Conservation (phyloP, 2,113 vertebrate genomes). For the Tautogolabrus adspersus region DNA sequence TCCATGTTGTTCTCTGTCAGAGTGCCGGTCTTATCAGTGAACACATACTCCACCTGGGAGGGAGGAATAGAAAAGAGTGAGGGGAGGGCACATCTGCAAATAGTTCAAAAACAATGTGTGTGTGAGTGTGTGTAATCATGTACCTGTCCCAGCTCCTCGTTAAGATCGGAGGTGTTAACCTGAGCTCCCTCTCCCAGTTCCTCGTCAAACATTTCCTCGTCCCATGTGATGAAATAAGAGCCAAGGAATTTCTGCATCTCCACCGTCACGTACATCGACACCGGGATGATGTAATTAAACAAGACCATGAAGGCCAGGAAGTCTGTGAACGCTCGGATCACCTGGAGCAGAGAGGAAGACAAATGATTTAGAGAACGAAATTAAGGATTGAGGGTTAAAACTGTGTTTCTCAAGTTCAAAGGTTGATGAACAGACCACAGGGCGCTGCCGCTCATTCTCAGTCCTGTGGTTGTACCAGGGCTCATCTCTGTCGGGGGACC, state of each 20-base stretch:
- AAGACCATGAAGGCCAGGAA: slow-evolving; percentile 99
- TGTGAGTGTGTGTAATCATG: background rate
- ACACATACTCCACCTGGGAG: slow-evolving; percentile 95
- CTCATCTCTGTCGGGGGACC: slow-evolving; percentile 89
- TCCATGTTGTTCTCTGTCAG: slow-evolving; percentile 99
- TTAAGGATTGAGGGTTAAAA: no score
- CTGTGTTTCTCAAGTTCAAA: background rate
- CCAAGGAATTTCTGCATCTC: slow-evolving; percentile 99
- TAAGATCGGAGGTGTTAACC: slow-evolving; percentile 98
- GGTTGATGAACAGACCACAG: slow-evolving; percentile 76
- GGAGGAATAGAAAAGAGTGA: background rate
- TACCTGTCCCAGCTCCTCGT: slow-evolving; percentile 98
- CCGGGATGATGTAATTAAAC: slow-evolving; percentile 99
- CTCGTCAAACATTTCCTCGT: slow-evolving; percentile 97
- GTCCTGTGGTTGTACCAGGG: slow-evolving; percentile 98
- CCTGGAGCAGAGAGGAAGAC: slow-evolving; percentile 30
- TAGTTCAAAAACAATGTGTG: background rate
- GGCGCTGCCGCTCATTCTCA: slow-evolving; percentile 90
- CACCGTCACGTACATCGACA: slow-evolving; percentile 99
- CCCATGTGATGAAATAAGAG: slow-evolving; percentile 98
- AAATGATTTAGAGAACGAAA: background rate
- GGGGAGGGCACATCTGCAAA: background rate
- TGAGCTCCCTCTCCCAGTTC: slow-evolving; percentile 92
- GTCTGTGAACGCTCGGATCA: slow-evolving; percentile 91
- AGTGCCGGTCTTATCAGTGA: slow-evolving; percentile 98